Percentiles rank a stretch among this genome's conserved stretches.
These are phyloP conservation scores for Mareca strepera DNA, from an alignment of 2,797 vertebrate genomes.

Conservation along the genomic window DNA sequence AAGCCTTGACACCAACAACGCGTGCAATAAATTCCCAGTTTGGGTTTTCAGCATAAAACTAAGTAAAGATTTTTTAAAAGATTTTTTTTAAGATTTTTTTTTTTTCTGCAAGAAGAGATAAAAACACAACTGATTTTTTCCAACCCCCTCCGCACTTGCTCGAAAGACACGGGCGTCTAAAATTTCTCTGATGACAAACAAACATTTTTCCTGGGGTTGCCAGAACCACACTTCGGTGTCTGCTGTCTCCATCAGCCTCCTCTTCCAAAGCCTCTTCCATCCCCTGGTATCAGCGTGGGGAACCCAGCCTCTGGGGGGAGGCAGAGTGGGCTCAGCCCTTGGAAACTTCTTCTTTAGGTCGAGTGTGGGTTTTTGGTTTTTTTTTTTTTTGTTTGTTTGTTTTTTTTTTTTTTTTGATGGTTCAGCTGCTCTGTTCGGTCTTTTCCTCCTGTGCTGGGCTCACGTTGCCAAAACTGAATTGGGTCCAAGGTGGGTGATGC, in stretches of 20 bases:
- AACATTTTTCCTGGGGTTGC: rapidly evolving
- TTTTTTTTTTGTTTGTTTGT: too few species aligned
- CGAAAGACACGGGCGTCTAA: rapidly evolving
- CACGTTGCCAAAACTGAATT: rapidly evolving
- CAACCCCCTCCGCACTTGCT: not conserved
- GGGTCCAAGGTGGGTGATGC: not conserved
- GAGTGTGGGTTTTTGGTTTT: not conserved
- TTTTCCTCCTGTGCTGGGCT: rapidly evolving
- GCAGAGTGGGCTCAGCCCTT: not conserved
- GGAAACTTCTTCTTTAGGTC: not conserved
- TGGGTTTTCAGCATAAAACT: rapidly evolving
- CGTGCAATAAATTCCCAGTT: not conserved
- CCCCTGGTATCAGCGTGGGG: rapidly evolving
- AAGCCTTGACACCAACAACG: not conserved
- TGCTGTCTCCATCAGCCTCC: not conserved
- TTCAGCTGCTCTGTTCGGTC: not conserved
- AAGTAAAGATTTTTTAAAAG: not conserved
- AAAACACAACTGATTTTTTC: not conserved
- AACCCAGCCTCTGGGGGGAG: not conserved
- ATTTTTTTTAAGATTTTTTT: too few species aligned
- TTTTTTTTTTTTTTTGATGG: not conserved
- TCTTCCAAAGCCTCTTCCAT: not conserved
- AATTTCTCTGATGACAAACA: not conserved
- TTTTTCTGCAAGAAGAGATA: not conserved
- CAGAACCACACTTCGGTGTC: not conserved